Conservation (phyloP, 2,888 invertebrate species). For the Xestia sexstrigata region DNA sequence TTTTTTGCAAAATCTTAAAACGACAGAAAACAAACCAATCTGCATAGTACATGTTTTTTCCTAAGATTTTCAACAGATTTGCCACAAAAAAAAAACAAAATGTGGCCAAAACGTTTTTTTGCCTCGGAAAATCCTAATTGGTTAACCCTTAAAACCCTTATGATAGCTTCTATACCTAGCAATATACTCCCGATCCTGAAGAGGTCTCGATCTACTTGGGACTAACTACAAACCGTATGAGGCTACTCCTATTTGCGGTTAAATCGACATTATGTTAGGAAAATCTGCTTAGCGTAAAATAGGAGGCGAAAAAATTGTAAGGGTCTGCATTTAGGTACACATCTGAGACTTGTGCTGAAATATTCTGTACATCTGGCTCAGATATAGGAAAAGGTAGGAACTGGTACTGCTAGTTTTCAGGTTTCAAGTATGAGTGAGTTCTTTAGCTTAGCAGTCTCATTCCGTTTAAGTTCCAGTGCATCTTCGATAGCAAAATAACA, state of each 20-base stretch:
- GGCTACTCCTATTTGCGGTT: slow-evolving; percentile 21
- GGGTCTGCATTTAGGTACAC: not conserved
- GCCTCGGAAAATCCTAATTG: slow-evolving; percentile 10
- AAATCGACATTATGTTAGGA: slow-evolving; percentile 12
- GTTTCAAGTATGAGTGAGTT: not conserved
- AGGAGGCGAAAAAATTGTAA: not conserved
- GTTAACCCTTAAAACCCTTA: slow-evolving; percentile 1
- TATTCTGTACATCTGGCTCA: not conserved
- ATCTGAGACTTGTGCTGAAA: slow-evolving; percentile 8
- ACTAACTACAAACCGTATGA: slow-evolving; percentile 25
- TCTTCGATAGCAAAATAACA: not conserved
- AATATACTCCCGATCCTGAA: slow-evolving; percentile 1
- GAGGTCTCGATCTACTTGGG: slow-evolving; percentile 21
- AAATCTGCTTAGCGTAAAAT: slow-evolving; percentile 16
- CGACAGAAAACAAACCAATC: not conserved
- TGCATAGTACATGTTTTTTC: not conserved
- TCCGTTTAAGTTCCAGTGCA: not conserved
- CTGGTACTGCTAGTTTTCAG: not conserved
- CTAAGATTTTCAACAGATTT: not conserved
- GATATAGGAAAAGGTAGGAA: not conserved
- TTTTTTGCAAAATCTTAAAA: not conserved
- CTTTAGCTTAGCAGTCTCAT: not conserved
- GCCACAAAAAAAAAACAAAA: not conserved
- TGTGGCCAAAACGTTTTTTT: slow-evolving; percentile 18
- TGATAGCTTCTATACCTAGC: slow-evolving; percentile 22